Evolutionary conservation across 2,888 invertebrate genomes (phyloP), one percentile per base, ranked within the genome.

Genomic region (Norana najaformis): DNA sequence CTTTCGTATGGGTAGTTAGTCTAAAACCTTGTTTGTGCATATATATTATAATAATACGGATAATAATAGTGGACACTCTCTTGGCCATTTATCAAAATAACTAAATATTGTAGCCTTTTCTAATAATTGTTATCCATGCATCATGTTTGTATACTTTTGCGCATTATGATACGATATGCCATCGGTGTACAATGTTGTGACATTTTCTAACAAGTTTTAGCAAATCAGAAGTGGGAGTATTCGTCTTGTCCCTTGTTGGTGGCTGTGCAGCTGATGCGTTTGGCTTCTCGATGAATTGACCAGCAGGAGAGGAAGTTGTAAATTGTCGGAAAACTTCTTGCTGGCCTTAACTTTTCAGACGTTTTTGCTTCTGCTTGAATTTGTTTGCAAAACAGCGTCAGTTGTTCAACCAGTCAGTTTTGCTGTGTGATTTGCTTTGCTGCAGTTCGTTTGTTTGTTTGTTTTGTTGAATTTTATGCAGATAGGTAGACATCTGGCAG

Each of bases 21-120:
- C 37, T 85, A 36, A 36, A 36, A 85, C 85, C 37, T 85, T 85
- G 36, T 85, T 69, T 69, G 69, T 69, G 69, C 69, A 69, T 69
- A 69, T 69, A 69, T 69, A 69, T 69, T 69, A 69, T 69, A 69
- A 69, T 47, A 69, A 69, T 69, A 69, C 30, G 85, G 20, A 85
- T 23, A 85, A 85, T 85, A 85, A 85, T 35, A 83, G 35, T 83
- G n/a, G 35, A 83, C 83, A 83, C 35, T 83, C 35, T 83, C 83
- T 83, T 83, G 37, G 37, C 35, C 85, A 85, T 85, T 85, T 85
- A 37, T 36, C 37, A 37, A 36, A 37, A 37, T 85, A 85, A 53
- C 53, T 53, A 53, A 85, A 37, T 85, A 85, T 85, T 85, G 85
- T 85, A 85, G 85, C 85, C 85, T 85, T 69, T 85, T 85, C 85